Percentiles rank a stretch among this genome's conserved stretches.
Conservation (phyloP, 2,888 invertebrate species). For the Prostheceraeus crozeri region DNA sequence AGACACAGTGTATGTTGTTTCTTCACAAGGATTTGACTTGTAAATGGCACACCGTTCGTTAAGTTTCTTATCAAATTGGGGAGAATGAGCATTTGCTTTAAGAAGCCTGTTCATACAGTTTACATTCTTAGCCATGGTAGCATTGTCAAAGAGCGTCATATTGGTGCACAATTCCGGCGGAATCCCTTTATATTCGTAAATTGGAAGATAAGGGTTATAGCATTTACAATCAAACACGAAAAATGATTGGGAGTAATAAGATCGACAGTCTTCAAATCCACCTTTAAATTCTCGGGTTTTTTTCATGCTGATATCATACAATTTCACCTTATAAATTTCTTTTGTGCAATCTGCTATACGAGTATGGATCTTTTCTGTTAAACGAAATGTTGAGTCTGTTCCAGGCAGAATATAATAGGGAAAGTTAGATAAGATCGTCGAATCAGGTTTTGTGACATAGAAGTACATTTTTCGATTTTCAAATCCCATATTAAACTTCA, state of each 20-base stretch:
- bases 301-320: not conserved
- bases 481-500: too few relatives aligned
- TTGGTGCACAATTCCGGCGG: not conserved
- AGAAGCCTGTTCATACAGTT: not conserved
- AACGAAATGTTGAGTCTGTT: too few relatives aligned
- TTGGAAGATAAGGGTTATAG: not conserved
- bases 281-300: not conserved
- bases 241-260: not conserved
- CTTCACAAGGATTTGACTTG: too few relatives aligned
- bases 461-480: too few relatives aligned
- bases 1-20: too few relatives aligned
- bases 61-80: too few relatives aligned
- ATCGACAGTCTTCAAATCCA: slow-evolving; percentile 4
- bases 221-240: not conserved
- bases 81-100: not conserved
- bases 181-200: not conserved
- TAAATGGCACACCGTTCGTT: too few relatives aligned
- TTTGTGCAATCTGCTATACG: not conserved
- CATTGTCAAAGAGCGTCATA: not conserved
- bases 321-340: not conserved
- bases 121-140: not conserved
- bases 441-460: too few relatives aligned
- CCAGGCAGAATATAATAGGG: too few relatives aligned
- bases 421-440: too few relatives aligned
- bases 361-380: too few relatives aligned